Conservation (phyloP, 2,888 invertebrate species). For the Zygogramma bicolorata region DNA sequence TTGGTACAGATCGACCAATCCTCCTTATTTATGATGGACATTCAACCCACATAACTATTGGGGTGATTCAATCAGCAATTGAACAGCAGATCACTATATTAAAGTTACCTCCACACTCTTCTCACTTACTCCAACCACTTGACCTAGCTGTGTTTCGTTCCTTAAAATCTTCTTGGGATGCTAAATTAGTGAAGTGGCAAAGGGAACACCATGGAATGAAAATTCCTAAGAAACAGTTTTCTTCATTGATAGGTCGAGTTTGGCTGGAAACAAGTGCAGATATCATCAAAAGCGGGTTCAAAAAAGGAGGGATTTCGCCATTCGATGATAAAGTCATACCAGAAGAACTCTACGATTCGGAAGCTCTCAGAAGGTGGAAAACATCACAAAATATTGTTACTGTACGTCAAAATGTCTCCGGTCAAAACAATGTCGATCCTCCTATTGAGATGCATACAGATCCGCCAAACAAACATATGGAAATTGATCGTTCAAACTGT, state of each 20-base stretch:
- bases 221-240: neutral
- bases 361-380: neutral
- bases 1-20: neutral
- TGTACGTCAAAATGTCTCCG: too few species aligned
- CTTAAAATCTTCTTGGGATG: neutral
- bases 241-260: neutral
- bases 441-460: too few species aligned
- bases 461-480: too few species aligned
- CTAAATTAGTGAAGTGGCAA: neutral
- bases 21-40: neutral
- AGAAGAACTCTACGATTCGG: neutral
- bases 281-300: neutral
- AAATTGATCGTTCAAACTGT: too few species aligned
- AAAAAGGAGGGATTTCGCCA: neutral
- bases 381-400: neutral
- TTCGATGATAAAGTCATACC: neutral
- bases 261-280: neutral
- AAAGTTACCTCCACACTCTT: neutral
- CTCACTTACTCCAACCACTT: neutral
- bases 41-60: neutral
- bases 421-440: too few species aligned
- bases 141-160: neutral
- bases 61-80: neutral
- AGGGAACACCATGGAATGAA: too few species aligned
- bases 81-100: neutral